Evolutionary conservation across 2,888 invertebrate species (phyloP).

Genomic region (Hypomecis atomaria): DNA sequence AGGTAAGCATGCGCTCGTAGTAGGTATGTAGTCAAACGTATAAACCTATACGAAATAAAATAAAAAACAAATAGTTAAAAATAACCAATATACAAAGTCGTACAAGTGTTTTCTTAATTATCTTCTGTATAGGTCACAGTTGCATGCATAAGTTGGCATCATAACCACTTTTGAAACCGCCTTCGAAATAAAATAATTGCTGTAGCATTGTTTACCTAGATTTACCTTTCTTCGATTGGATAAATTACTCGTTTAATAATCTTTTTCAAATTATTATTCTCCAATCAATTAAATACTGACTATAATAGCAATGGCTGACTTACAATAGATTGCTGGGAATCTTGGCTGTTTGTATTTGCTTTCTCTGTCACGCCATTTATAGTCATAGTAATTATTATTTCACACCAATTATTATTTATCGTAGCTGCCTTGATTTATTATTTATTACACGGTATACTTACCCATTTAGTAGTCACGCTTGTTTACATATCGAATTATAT

Average conservation of each 20-base stretch:
- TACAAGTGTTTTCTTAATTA: too few species aligned
- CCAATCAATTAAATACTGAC: constrained; percentile 28
- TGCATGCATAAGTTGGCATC: too few species aligned
- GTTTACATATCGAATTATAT: constrained; percentile 27
- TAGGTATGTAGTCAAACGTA: too few species aligned
- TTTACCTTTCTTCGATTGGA: constrained; percentile 17
- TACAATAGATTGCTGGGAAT: constrained; percentile 28
- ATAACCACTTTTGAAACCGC: background rate
- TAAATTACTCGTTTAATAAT: constrained; percentile 10
- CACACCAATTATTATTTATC: constrained; percentile 26
- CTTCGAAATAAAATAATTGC: constrained; percentile 12
- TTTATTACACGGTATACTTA: constrained; percentile 38
- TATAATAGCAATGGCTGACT: constrained; percentile 12
- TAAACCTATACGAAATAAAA: too few species aligned
- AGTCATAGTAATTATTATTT: constrained; percentile 25
- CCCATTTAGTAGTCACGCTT: constrained; percentile 32
- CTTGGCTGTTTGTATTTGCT: constrained; percentile 33
- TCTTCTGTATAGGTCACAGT: too few species aligned
- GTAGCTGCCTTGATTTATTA: constrained; percentile 32
- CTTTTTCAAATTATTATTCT: constrained; percentile 24
- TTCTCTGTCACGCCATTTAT: constrained; percentile 38
- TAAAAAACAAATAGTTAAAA: too few species aligned
- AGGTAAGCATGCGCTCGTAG: too few species aligned
- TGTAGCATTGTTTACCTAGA: constrained; percentile 22
- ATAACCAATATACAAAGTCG: too few species aligned